Percentiles rank a stretch among this genome's conserved stretches.
Conservation (phyloP, 2,888 invertebrate species). For the Hypomecis punctinalis region DNA sequence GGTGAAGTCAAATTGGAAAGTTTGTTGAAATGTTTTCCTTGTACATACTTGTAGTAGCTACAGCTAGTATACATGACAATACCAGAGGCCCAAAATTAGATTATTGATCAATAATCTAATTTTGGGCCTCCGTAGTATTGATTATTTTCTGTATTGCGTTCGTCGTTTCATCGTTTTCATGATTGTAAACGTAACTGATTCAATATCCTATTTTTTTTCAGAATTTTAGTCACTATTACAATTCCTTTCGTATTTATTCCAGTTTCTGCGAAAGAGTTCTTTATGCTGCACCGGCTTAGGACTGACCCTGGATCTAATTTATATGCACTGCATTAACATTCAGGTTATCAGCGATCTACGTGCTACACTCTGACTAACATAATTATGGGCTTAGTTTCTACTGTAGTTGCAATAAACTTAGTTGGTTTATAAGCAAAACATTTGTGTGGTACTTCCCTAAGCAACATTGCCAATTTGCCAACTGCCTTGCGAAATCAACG, state of each 20-base stretch:
- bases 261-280: constrained; percentile 26
- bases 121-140: no score
- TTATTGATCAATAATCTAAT: no score
- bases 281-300: constrained; percentile 21
- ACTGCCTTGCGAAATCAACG: no score
- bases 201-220: no score
- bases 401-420: no score
- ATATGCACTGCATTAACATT: constrained; percentile 28
- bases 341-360: constrained; percentile 22
- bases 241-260: constrained; percentile 21
- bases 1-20: constrained; percentile 18
- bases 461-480: no score
- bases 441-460: no score
- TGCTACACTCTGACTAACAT: constrained; percentile 2
- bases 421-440: no score
- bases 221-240: neutral
- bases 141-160: no score
- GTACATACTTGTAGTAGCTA: neutral
- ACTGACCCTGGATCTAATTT: constrained; percentile 25
- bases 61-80: neutral
- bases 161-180: no score
- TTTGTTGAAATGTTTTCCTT: constrained; percentile 9
- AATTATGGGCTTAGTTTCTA: neutral
- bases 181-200: no score
- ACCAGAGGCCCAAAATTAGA: no score